phyloP scores from a whole-genome alignment of 2,797 vertebrate species.

The Oryzias dopingdopingensis region DNA sequence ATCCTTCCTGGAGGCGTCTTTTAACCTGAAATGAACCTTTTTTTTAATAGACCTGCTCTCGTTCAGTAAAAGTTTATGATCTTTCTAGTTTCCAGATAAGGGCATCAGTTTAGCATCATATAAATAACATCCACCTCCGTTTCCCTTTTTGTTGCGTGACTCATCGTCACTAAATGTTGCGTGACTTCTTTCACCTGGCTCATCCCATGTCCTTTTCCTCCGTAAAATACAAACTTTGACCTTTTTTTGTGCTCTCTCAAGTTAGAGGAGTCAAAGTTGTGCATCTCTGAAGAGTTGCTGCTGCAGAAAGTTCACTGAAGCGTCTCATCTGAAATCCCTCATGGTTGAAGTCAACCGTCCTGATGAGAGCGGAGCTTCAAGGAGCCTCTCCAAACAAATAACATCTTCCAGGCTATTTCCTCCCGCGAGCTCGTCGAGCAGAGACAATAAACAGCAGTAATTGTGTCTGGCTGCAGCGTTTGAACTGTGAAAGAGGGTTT shows the following conservation, averaged over 20 bases:
- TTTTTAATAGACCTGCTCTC: slow-evolving; percentile 1
- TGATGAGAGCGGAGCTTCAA: slow-evolving; percentile 32
- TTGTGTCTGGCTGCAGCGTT: slow-evolving; percentile 52
- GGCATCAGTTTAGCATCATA: slow-evolving; percentile 2
- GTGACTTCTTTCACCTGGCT: slow-evolving; percentile 55
- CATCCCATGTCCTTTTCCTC: not conserved
- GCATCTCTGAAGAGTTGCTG: slow-evolving; percentile 45
- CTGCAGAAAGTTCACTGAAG: slow-evolving; percentile 1
- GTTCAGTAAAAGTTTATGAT: not conserved
- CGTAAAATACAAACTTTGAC: slow-evolving; percentile 35
- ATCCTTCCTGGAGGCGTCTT: not conserved
- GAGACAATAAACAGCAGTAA: slow-evolving; percentile 73
- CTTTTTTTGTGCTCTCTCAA: slow-evolving; percentile 17
- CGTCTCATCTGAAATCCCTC: not conserved
- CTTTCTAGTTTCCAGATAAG: not conserved
- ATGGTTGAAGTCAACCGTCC: slow-evolving; percentile 17
- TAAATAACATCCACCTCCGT: slow-evolving; percentile 6
- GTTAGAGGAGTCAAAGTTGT: slow-evolving; percentile 40
- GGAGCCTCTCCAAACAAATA: slow-evolving; percentile 68
- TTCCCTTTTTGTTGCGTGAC: slow-evolving; percentile 33
- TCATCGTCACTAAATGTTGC: slow-evolving; percentile 62
- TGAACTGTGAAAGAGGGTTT: slow-evolving; percentile 29
- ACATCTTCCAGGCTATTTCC: slow-evolving; percentile 68
- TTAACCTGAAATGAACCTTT: slow-evolving; percentile 6
- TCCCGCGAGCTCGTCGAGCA: slow-evolving; percentile 42